Evolutionary conservation across 2,797 vertebrate species (phyloP).

Genomic region (Melanitta fusca): DNA sequence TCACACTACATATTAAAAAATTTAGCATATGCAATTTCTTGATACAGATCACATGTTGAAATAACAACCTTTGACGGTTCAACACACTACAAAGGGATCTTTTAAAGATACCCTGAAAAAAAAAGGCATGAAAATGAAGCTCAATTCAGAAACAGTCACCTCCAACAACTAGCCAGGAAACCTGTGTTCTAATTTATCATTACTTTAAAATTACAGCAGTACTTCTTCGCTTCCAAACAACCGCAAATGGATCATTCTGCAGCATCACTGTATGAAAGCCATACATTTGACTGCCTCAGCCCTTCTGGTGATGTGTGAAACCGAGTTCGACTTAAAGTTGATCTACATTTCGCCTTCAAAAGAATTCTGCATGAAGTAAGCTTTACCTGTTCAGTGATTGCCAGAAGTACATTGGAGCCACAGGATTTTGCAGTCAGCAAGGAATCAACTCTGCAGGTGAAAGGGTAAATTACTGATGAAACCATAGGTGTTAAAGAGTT

Average conservation of each 20-base stretch:
- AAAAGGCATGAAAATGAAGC: neutral
- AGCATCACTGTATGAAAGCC: rapidly evolving
- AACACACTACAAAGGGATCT: neutral
- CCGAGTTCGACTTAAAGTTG: neutral
- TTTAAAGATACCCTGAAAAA: neutral
- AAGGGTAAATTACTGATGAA: neutral
- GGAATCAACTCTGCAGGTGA: neutral
- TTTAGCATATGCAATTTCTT: neutral
- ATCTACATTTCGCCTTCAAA: neutral
- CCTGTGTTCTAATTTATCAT: neutral
- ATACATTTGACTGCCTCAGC: neutral
- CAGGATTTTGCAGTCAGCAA: neutral
- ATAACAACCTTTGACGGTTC: neutral
- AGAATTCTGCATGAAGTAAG: neutral
- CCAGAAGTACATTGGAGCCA: neutral
- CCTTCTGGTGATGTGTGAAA: neutral
- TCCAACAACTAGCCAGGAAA: neutral
- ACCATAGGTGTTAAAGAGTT: no score
- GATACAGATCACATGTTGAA: neutral
- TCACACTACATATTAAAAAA: neutral
- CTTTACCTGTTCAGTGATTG: neutral
- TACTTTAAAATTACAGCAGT: neutral
- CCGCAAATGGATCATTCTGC: rapidly evolving
- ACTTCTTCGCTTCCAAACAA: neutral
- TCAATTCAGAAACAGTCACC: neutral